Evolutionary conservation across 1,140 invertebrate genomes (phyloP).

Genomic region (Drosophila ananassae): DNA sequence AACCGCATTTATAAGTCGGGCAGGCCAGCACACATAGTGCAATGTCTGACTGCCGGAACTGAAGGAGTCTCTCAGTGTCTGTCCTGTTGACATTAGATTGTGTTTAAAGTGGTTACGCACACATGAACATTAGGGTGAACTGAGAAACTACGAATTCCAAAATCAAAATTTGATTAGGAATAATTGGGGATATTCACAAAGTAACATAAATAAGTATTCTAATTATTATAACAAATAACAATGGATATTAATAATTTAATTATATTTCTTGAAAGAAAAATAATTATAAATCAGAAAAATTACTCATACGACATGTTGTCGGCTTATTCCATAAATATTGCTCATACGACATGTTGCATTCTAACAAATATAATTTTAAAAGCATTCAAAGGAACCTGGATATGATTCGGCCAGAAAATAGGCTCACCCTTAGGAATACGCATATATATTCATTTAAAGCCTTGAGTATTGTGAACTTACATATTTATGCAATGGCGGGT

Average conservation of each 20-base stretch:
- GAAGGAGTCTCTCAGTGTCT: conserved; percentile 39
- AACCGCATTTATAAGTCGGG: conserved; percentile 77
- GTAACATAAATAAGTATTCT: too few relatives aligned
- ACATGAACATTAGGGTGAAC: conserved; percentile 24
- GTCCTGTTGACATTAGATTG: conserved; percentile 79
- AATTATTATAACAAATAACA: too few relatives aligned
- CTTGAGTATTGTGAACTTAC: conserved; percentile 73
- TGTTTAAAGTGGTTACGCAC: conserved; percentile 74
- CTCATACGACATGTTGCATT: not conserved
- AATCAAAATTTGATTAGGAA: too few relatives aligned
- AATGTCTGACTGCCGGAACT: conserved; percentile 11
- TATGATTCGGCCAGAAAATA: not conserved
- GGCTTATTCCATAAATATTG: not conserved
- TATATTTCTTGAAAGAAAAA: too few relatives aligned
- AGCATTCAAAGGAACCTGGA: not conserved
- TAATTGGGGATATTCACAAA: too few relatives aligned
- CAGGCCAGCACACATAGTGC: conserved; percentile 43
- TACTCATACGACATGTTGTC: not conserved
- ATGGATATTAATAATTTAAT: too few relatives aligned
- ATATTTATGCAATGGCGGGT: conserved; percentile 75
- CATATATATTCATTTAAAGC: conserved; percentile 48
- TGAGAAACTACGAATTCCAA: not conserved
- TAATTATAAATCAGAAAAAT: not conserved
- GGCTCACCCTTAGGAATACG: conserved; percentile 14
- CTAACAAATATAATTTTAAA: not conserved